phyloP scores from a whole-genome alignment of 2,888 invertebrate genomes.

The Chrysolina haemoptera region DNA sequence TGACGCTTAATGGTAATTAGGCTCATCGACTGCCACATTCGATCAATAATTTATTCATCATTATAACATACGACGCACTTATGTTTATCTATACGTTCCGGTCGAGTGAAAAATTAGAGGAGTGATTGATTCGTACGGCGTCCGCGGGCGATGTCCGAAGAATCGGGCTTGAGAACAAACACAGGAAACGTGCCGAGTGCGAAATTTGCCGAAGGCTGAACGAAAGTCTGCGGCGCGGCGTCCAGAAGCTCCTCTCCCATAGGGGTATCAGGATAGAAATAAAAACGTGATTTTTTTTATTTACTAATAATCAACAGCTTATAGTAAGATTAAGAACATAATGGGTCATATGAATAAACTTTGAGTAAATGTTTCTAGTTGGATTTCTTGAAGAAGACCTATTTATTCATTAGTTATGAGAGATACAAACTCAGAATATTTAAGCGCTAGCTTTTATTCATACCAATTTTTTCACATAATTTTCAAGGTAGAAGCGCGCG shows the following conservation, averaged over 20 bases:
- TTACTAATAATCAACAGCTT: too few relatives aligned
- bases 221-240: background rate
- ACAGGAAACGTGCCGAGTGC: slow-evolving; percentile 15
- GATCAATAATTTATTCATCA: slow-evolving; percentile 14
- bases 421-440: too few relatives aligned
- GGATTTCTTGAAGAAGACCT: too few relatives aligned
- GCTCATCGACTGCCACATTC: background rate
- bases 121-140: slow-evolving; percentile 12
- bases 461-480: too few relatives aligned
- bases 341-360: too few relatives aligned
- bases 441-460: too few relatives aligned
- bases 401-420: too few relatives aligned
- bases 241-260: background rate
- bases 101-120: slow-evolving; percentile 7
- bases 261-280: background rate
- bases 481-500: too few relatives aligned
- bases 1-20: background rate
- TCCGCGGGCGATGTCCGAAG: slow-evolving; percentile 8
- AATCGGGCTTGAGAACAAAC: slow-evolving; percentile 15
- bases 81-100: slow-evolving; percentile 17
- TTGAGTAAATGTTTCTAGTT: too few relatives aligned
- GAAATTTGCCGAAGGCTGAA: slow-evolving; percentile 18
- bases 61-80: slow-evolving; percentile 3
- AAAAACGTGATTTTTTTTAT: too few relatives aligned
- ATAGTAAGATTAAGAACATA: too few relatives aligned